Base-by-base conservation (phyloP, 1,140 invertebrate genomes). In the Homalodisca vitripennis region DNA sequence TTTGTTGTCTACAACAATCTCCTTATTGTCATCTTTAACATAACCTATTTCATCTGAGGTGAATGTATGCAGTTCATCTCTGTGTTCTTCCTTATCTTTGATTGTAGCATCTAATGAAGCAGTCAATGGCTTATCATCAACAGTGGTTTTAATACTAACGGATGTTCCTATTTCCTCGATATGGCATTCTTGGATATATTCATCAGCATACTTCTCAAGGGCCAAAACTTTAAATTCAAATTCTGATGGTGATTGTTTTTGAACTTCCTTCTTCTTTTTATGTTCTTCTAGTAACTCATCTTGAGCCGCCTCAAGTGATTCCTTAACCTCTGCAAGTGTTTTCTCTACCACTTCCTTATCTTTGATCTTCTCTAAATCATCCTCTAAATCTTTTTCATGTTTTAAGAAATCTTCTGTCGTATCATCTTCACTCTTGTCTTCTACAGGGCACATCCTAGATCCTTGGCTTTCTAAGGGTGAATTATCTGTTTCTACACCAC, bases 161-260 rank as follows among this genome's bases (percentile, higher is more conserved):
- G 17, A 55, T 70, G 22, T 27, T 14, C 29, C 20, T 31, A 32
- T 30, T 53, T 77, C 74, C 70, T 77, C 76, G 41, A 68, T 69
- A 46, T 74, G 55, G 12, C 71, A 65, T 70, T 77, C 74, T 69
- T 75, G 60, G 24, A 74, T 75, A 26, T 68, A 70, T 67, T 76
- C 73, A 68, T 76, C 74, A 65, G 77, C 68, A 29, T 70, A 74
- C 66, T 76, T 78, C 66, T 80, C 77, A 62, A 77, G 71, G n/a
- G 73, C 69, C 30, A 77, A 64, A n/a, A 71, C 71, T 76, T 86
- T 88, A 55, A 90, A 87, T 73, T 89, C 86, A 75, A 90, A 90
- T 77, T 90, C 88, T 1, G 87, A 89, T 26, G 88, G 87, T 0
- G 88, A 88, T 72, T 89, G 86, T 76, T 90, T 87, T 76, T 90